A percentile compares a stretch with the other conserved stretches of the same genome.
Conservation (phyloP, 1,140 invertebrate genomes). For the Drosophila kanapiae region DNA sequence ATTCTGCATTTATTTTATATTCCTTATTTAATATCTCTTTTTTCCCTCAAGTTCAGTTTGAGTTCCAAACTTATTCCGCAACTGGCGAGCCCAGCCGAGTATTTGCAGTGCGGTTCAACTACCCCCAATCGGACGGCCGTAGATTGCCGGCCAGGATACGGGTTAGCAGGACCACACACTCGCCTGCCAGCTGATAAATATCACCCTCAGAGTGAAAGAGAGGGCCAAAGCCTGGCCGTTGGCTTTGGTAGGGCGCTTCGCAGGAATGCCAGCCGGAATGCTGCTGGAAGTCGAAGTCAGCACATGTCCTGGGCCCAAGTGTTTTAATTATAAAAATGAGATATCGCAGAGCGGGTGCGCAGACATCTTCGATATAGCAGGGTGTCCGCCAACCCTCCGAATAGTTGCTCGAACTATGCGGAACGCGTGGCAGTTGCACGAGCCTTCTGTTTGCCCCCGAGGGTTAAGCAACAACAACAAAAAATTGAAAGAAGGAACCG, state of each 20-base stretch:
- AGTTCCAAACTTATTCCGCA: neutral
- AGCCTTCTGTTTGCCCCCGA: constrained; percentile 40
- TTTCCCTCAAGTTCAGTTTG: neutral
- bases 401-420: constrained; percentile 45
- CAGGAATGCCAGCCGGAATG: constrained; percentile 51
- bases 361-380: constrained; percentile 45
- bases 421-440: constrained; percentile 47
- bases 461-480: neutral
- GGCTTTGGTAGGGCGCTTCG: constrained; percentile 42
- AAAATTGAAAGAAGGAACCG: neutral
- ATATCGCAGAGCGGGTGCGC: constrained; percentile 47
- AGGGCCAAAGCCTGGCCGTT: neutral
- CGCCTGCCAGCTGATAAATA: constrained; percentile 56
- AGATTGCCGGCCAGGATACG: constrained; percentile 55
- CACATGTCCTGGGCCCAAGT: constrained; percentile 56
- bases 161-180: constrained; percentile 53
- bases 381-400: constrained; percentile 21
- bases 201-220: constrained; percentile 35
- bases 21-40: no score
- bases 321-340: constrained; percentile 68
- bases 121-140: constrained; percentile 41
- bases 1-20: neutral
- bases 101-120: constrained; percentile 36
- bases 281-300: constrained; percentile 23
- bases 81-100: neutral